Percentiles rank a stretch among this genome's conserved stretches.
Conservation (phyloP, 2,797 vertebrate genomes). For the Lithobates sylvaticus region DNA sequence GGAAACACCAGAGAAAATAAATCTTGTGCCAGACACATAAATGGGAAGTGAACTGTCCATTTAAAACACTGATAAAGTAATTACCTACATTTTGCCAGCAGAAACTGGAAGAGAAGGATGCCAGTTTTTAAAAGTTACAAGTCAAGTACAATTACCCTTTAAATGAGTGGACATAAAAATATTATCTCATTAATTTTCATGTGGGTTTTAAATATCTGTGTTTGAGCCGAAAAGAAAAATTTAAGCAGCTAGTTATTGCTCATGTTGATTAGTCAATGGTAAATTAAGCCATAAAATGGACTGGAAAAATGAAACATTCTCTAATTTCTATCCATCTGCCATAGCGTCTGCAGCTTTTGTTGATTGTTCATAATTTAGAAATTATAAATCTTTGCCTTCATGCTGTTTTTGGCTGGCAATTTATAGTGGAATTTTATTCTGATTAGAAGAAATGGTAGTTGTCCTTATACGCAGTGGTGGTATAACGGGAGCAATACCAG, state of each 20-base stretch:
- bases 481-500: no score
- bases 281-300: conserved; percentile 29
- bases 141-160: no score
- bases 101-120: no score
- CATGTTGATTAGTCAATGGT: conserved; percentile 11
- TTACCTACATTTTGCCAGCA: no score
- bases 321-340: conserved; percentile 36
- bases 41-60: no score
- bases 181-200: no score
- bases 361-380: conserved; percentile 7
- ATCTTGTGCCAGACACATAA: no score
- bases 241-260: neutral
- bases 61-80: no score
- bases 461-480: neutral
- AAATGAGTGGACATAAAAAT: no score
- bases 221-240: neutral
- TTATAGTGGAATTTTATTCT: neutral
- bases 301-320: conserved; percentile 4
- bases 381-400: neutral
- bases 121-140: no score
- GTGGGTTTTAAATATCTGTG: no score
- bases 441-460: conserved; percentile 1
- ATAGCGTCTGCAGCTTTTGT: neutral
- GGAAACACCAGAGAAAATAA: no score
- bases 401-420: conserved; percentile 1